Conservation (phyloP, 2,888 invertebrate genomes). For the Cheilosia pagana region DNA sequence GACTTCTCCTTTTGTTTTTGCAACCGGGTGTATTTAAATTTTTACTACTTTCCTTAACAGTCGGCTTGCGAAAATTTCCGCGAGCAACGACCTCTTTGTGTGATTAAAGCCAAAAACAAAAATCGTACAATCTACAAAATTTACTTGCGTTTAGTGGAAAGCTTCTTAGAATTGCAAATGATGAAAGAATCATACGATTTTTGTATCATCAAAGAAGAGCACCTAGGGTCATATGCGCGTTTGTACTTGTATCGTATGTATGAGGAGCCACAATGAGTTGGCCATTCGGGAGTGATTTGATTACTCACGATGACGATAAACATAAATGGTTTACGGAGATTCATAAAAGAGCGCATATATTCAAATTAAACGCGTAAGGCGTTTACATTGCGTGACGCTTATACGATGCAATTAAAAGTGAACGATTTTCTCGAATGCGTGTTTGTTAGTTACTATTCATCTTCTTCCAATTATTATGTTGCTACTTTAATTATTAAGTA, state of each 20-base stretch:
- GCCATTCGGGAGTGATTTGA: too few relatives aligned
- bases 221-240: slow-evolving; percentile 38
- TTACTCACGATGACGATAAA: too few relatives aligned
- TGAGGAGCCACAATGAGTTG: too few relatives aligned
- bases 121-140: slow-evolving; percentile 26
- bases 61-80: slow-evolving; percentile 12
- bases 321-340: too few relatives aligned
- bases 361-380: too few relatives aligned
- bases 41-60: slow-evolving; percentile 22
- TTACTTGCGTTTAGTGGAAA: slow-evolving; percentile 46
- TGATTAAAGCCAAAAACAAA: not conserved
- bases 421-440: too few relatives aligned
- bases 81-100: slow-evolving; percentile 38
- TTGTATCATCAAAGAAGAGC: slow-evolving; percentile 44
- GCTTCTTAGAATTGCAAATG: slow-evolving; percentile 40
- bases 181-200: slow-evolving; percentile 57
- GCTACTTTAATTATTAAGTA: too few relatives aligned
- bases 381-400: too few relatives aligned
- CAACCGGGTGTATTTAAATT: slow-evolving; percentile 21
- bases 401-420: too few relatives aligned
- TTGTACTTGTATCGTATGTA: not conserved
- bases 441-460: too few relatives aligned
- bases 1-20: slow-evolving; percentile 35
- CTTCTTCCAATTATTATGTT: too few relatives aligned
- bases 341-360: too few relatives aligned